phyloP scores from a whole-genome alignment of 2,113 vertebrate species.

The Dasyprocta punctata region DNA sequence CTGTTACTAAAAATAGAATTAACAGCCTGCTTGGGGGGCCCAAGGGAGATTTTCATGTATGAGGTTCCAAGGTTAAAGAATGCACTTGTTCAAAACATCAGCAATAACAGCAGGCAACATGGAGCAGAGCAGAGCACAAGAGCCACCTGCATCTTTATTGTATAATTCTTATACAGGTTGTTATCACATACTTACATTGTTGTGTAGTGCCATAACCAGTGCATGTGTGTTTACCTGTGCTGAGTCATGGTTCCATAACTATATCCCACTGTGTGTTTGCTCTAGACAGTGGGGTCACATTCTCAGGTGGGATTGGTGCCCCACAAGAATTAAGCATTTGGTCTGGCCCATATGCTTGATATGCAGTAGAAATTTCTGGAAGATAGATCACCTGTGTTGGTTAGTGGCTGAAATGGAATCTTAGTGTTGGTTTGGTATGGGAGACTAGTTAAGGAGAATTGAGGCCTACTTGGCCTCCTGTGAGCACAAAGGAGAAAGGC shows the following conservation, averaged over 20 bases:
- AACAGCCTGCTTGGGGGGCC: not conserved
- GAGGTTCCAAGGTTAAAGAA: not conserved
- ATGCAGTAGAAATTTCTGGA: not conserved
- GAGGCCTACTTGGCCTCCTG: not conserved
- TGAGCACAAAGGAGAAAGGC: not conserved
- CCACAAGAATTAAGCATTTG: not conserved
- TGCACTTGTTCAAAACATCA: not conserved
- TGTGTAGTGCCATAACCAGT: not conserved
- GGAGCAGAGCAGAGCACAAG: not conserved
- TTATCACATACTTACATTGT: not conserved
- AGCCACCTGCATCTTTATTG: not conserved
- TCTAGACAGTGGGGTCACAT: not conserved
- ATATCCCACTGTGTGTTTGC: not conserved
- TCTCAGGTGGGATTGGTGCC: not conserved
- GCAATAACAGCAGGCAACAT: not conserved
- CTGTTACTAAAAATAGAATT: not conserved
- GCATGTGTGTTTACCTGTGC: not conserved
- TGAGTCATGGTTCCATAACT: not conserved
- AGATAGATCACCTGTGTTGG: not conserved
- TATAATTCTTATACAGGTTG: not conserved
- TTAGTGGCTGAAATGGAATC: slow-evolving; percentile 1
- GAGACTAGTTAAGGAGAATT: not conserved
- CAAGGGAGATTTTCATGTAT: not conserved
- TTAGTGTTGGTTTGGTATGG: not conserved
- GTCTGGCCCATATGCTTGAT: not conserved